These are phyloP conservation scores for Oryctes rhinoceros DNA, from an alignment of 1,140 invertebrate genomes.

Conservation along the genomic window DNA sequence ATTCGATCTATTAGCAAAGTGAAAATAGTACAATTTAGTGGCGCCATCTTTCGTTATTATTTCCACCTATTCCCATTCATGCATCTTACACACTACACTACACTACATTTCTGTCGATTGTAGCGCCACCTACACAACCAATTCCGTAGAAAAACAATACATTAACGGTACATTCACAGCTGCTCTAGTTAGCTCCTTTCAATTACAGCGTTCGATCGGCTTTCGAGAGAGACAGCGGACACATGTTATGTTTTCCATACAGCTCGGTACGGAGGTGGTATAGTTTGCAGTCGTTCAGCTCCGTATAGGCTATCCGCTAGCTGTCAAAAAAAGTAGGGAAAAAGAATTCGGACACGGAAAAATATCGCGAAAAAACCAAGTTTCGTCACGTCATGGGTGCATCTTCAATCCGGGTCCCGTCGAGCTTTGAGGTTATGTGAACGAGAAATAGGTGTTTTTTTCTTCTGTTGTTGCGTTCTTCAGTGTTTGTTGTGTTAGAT, in stretches of 20 bases:
- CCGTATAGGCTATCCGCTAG: not conserved
- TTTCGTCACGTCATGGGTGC: not conserved
- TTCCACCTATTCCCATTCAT: not conserved
- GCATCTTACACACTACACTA: not conserved
- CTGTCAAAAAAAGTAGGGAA: not conserved
- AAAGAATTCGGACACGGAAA: not conserved
- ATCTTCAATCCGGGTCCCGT: not conserved
- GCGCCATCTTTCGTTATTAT: not conserved
- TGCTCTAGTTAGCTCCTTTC: not conserved
- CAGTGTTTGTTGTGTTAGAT: not conserved
- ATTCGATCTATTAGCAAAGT: too few relatives aligned
- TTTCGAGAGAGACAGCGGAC: not conserved
- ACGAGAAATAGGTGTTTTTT: not conserved
- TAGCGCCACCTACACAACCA: slow-evolving; percentile 16
- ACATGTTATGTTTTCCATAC: slow-evolving; percentile 25
- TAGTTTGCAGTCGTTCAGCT: not conserved
- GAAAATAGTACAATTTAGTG: too few relatives aligned
- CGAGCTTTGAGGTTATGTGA: slow-evolving; percentile 8
- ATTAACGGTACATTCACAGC: slow-evolving; percentile 30
- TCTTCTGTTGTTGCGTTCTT: not conserved
- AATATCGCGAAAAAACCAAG: not conserved
- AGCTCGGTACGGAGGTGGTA: not conserved
- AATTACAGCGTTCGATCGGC: not conserved
- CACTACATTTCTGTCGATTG: not conserved
- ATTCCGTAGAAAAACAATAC: slow-evolving; percentile 19